Percentiles rank a stretch among this genome's conserved stretches.
These are phyloP conservation scores for Osedax fenrisi DNA, from an alignment of 2,888 invertebrate species.

Conservation along the genomic window DNA sequence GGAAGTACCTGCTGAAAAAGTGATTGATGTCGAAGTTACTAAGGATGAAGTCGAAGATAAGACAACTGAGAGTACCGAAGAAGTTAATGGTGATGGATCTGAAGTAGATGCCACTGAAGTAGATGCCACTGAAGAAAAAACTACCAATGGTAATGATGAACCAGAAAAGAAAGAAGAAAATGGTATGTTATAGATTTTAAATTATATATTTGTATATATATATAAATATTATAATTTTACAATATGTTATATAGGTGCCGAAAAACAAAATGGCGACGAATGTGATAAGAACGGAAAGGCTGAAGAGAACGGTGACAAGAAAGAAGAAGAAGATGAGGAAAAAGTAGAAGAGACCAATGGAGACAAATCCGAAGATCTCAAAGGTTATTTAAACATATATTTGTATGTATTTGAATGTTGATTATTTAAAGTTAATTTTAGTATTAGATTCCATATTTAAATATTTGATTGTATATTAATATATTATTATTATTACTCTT, in stretches of 20 bases:
- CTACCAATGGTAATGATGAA: no score
- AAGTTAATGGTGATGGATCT: not conserved
- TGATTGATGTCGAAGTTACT: not conserved
- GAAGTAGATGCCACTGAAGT: not conserved
- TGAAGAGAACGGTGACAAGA: not conserved
- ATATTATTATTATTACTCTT: no score
- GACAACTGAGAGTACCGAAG: not conserved
- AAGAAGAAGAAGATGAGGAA: not conserved
- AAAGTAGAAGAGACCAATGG: not conserved
- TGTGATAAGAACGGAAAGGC: not conserved
- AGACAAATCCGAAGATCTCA: not conserved
- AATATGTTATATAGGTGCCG: not conserved
- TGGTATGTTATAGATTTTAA: no score
- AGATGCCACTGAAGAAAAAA: no score
- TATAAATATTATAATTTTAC: not conserved
- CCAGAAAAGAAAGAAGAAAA: no score
- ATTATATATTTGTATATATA: no score
- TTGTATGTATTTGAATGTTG: no score
- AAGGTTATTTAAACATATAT: no score
- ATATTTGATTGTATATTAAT: no score
- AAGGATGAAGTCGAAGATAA: not conserved
- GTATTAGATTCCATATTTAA: no score
- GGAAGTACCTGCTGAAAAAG: not conserved
- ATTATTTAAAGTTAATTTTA: no score
- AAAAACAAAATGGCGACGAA: not conserved